These are phyloP conservation scores for Cyclura pinguis DNA, from an alignment of 2,797 vertebrate genomes.

Conservation along the genomic window DNA sequence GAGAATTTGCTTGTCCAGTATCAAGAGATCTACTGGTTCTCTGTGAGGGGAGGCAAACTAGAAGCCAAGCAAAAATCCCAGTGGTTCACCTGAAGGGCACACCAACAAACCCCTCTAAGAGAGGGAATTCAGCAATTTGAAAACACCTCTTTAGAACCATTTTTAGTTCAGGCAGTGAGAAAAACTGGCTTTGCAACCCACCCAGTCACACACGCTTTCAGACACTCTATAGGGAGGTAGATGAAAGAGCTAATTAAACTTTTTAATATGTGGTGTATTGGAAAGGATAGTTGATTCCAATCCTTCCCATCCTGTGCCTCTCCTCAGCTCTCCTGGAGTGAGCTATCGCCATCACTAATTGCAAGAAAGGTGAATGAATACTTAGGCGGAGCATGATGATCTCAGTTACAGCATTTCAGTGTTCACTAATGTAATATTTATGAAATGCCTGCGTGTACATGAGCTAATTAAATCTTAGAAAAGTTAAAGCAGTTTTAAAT, in stretches of 20 bases:
- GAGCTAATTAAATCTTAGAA: slow-evolving; percentile 22
- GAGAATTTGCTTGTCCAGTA: too few species aligned
- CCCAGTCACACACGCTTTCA: background rate
- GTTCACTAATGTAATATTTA: background rate
- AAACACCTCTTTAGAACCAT: background rate
- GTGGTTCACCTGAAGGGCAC: background rate
- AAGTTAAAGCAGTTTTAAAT: background rate
- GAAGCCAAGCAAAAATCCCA: background rate
- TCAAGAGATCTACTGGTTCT: background rate
- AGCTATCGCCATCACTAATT: slow-evolving; percentile 2
- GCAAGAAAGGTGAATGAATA: slow-evolving; percentile 2
- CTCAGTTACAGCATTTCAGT: slow-evolving; percentile 7
- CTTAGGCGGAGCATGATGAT: background rate
- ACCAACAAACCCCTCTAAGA: too few species aligned
- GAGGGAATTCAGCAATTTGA: background rate
- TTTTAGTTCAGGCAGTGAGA: background rate
- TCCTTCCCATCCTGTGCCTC: background rate
- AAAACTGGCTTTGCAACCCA: background rate
- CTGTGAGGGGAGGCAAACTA: background rate
- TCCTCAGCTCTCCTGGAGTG: background rate
- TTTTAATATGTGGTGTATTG: background rate
- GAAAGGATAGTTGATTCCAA: background rate
- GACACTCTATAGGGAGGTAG: background rate
- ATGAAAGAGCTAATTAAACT: background rate
- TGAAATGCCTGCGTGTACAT: background rate